phyloP scores from a whole-genome alignment of 2,113 vertebrate species.

The Pagrus major region DNA sequence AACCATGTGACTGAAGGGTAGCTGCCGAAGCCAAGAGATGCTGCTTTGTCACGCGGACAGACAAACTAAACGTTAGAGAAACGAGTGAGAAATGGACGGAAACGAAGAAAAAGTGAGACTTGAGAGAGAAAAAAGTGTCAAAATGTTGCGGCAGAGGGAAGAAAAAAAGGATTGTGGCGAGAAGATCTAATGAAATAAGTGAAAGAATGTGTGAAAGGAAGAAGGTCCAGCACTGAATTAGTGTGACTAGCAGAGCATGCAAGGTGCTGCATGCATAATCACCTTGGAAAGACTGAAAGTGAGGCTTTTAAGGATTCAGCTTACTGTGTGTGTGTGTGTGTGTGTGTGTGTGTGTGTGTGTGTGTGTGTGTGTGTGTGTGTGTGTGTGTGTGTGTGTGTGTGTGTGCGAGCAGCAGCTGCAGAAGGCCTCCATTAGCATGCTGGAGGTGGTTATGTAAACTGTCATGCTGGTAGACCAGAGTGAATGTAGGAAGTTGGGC shows the following conservation, averaged over 20 bases:
- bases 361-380: conserved; percentile 25
- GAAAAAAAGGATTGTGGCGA: conserved; percentile 6
- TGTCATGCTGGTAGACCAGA: conserved; percentile 65
- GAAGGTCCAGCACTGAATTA: conserved; percentile 49
- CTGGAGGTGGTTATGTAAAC: conserved; percentile 80
- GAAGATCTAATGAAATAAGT: conserved; percentile 28
- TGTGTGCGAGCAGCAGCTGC: conserved; percentile 75
- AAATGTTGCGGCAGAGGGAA: conserved; percentile 3
- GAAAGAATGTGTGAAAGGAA: conserved; percentile 54
- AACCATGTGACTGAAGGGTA: conserved; percentile 22
- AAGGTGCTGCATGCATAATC: conserved; percentile 78
- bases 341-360: conserved; percentile 25
- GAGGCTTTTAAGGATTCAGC: conserved; percentile 67
- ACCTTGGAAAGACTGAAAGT: conserved; percentile 65
- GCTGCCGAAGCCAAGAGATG: conserved; percentile 29
- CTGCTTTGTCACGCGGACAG: conserved; percentile 42
- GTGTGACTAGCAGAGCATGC: conserved; percentile 53
- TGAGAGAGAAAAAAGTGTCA: neutral
- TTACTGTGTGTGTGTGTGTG: conserved; percentile 31
- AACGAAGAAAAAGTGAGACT: conserved; percentile 19
- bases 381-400: conserved; percentile 43
- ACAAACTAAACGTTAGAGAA: conserved; percentile 1
- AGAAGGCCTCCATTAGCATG: conserved; percentile 79
- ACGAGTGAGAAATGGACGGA: neutral
- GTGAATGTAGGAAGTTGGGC: conserved; percentile 69